Evolutionary conservation across 1,140 invertebrate genomes (phyloP), one percentile per base, ranked within the genome.

Genomic region (Diachasma alloeum): DNA sequence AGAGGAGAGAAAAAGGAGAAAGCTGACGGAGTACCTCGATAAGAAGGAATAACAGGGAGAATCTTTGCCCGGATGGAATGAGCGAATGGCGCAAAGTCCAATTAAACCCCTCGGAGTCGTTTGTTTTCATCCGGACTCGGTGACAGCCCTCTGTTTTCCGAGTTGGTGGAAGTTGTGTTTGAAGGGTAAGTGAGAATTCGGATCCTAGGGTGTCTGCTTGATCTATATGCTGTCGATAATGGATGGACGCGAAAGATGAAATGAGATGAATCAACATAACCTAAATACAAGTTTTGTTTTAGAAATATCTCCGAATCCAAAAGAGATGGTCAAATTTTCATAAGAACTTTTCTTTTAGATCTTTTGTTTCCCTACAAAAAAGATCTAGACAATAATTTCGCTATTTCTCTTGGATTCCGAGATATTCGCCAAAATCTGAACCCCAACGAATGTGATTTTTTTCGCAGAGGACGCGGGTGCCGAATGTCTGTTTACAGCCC

Each of bases 101-200:
- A 74, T 74, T 63, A 74, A 72, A 31, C 17, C 42, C 24, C 56
- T 42, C 17, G 8, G 48, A 37, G 42, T 59, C 74, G 74, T 70
- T 76, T 70, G 67, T 76, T 76, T 56, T 26, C 48, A 17, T 74
- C 31, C 63, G 36, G 11, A 19, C 13, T 24, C 10, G 10, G 44
- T 26, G 48, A 72, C n/a, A 56, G 46, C 26, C 67, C 67, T 69
- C 67, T 22, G 22, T 67, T 39, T 68, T 69, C 31, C 15, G 15
- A 69, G 67, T 69, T 13, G 26, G 4, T 31, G 10, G 17, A 68
- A 44, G 37, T n/a, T 39, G 36, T 44, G 37, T 36, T 68, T 53
- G 67, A 42, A 42, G 19, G 53, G 53, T 9, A 56, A 59, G n/a
- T 59, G 72, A 74, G 48, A n/a, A 63, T 53, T 53, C 48, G 9